These are phyloP conservation scores for Orthonyx spaldingii DNA, from an alignment of 2,113 vertebrate genomes.

Conservation along the genomic window DNA sequence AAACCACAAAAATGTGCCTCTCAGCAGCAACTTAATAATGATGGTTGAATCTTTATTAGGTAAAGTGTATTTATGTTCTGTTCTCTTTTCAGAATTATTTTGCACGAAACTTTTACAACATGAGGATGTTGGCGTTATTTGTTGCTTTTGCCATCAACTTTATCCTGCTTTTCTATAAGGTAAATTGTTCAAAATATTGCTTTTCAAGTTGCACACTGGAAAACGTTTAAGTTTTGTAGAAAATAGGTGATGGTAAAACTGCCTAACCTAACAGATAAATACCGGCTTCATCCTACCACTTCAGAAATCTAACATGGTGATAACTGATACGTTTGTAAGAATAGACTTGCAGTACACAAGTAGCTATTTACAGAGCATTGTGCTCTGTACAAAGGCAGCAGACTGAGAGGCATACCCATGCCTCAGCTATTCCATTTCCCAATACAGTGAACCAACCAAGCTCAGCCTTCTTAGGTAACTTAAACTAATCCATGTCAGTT, in stretches of 20 bases:
- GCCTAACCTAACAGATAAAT: background rate
- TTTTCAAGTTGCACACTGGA: background rate
- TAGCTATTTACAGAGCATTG: background rate
- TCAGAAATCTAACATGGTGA: background rate
- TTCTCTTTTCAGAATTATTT: slow-evolving; percentile 88
- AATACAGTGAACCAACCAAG: background rate
- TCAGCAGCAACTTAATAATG: background rate
- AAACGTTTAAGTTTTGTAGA: background rate
- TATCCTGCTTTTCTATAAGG: slow-evolving; percentile 97
- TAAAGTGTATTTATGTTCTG: background rate
- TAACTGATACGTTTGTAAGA: background rate
- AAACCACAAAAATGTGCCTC: rapidly evolving
- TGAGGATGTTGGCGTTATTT: slow-evolving; percentile 96
- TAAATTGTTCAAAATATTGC: slow-evolving; percentile 49
- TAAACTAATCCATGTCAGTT: background rate
- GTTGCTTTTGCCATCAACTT: slow-evolving; percentile 98
- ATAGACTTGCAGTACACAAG: background rate
- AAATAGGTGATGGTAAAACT: background rate
- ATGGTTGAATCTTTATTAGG: background rate
- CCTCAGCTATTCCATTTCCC: background rate
- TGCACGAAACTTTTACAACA: slow-evolving; percentile 98
- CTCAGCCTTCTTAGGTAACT: background rate
- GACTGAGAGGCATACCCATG: background rate
- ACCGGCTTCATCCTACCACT: background rate
- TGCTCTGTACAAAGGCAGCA: background rate